Base-by-base conservation (phyloP, 2,113 vertebrate species). In the Lepidothrix coronata region DNA sequence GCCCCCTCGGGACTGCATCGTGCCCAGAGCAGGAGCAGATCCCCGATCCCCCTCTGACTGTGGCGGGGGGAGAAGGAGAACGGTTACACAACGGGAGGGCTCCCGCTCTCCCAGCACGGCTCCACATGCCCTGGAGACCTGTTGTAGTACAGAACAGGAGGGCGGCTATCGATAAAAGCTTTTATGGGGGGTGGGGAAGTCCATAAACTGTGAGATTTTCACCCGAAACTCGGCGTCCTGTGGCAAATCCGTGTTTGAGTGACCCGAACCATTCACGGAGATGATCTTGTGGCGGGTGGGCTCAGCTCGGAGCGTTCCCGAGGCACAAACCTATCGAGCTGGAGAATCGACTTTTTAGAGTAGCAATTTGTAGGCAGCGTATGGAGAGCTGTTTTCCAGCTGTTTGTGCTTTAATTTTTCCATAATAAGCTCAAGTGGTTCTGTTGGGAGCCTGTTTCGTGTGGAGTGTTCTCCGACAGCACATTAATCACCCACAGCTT, bases 391-490 rank as follows among this genome's bases (percentile, higher is more conserved):
- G 39, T 28, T 85, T 12, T 33, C 41, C 48, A 68, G 88, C 52
- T 94, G 75, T 77, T 67, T 78, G 52, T 65, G 79, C 54, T 87
- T 84, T 82, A 72, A 78, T 91, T 93, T 49, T 54, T 37, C 91
- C 19, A 0, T 78, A 75, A 84, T 30, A 63, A 93, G 62, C 65
- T 52, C 1, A 67, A 81, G 35, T 5, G 5, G 35, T 84, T 43
- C 70, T 52, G 55, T 41, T 78, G 4, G 13, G 68, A 96, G 92
- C 76, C 79, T 6, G 63, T 35, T 79, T 23, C 12, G 0, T 44
- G 68, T 5, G 15, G 46, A 14, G 59, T 7, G 0, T 74, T 85
- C 63, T 63, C 25, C 1, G 8, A 31, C 71, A 43, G 52, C 0
- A 0, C 39, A 5, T 81, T 91, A 2, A 91, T 88, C 68, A 52